These are phyloP conservation scores for Spisula subtruncata DNA, from an alignment of 2,888 invertebrate species.

Conservation along the genomic window DNA sequence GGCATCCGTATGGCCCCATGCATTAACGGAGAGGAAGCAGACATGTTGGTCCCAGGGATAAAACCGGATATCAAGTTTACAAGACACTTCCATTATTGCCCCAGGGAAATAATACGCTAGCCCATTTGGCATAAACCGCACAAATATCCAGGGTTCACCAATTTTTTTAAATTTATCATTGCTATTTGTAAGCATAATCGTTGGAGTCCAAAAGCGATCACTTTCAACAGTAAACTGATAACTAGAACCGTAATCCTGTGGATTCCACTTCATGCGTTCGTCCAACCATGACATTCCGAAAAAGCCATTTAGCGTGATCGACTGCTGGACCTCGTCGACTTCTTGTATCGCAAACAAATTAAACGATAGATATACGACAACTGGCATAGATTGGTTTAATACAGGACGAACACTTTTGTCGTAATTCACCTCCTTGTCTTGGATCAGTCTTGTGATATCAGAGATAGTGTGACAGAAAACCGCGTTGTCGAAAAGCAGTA, in stretches of 20 bases:
- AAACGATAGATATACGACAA: constrained; percentile 44
- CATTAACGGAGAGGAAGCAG: neutral
- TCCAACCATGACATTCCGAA: constrained; percentile 61
- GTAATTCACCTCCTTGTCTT: constrained; percentile 21
- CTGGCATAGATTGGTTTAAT: constrained; percentile 23
- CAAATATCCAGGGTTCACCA: constrained; percentile 24
- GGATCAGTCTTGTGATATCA: neutral
- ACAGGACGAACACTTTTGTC: constrained; percentile 57
- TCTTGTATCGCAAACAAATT: constrained; percentile 56
- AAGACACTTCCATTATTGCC: constrained; percentile 1
- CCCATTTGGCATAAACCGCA: constrained; percentile 25
- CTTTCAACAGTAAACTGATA: constrained; percentile 38
- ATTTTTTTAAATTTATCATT: constrained; percentile 26
- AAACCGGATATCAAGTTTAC: constrained; percentile 8
- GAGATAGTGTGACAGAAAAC: neutral
- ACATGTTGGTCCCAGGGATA: constrained; percentile 30
- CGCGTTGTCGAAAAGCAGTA: neutral
- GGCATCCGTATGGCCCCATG: neutral
- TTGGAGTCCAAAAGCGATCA: constrained; percentile 63
- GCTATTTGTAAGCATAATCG: constrained; percentile 48
- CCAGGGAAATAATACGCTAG: constrained; percentile 9
- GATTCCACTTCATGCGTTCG: constrained; percentile 57
- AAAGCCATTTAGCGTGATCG: constrained; percentile 55
- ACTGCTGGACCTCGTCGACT: constrained; percentile 63
- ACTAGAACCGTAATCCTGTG: constrained; percentile 34